A percentile compares a stretch with the other conserved stretches of the same genome.
Conservation (phyloP, 1,140 invertebrate genomes). For the Eriocheir sinensis region DNA sequence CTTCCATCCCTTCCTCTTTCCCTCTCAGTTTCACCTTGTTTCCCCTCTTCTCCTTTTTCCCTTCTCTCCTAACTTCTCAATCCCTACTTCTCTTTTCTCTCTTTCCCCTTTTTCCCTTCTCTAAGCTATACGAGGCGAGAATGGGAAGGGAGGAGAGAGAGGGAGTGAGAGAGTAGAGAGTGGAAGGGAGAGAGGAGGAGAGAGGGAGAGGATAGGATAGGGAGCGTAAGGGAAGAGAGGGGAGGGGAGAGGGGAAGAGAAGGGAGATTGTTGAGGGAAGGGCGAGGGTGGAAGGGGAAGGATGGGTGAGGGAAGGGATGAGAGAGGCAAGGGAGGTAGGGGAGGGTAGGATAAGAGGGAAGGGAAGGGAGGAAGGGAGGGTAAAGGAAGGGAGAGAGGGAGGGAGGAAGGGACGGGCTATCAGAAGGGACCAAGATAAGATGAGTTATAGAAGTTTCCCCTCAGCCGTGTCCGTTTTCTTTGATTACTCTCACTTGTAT, state of each 20-base stretch:
- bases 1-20: too few species aligned
- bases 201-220: background rate
- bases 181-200: background rate
- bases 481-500: too few species aligned
- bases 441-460: background rate
- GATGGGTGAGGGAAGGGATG: background rate
- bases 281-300: background rate
- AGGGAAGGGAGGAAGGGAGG: background rate
- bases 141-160: background rate
- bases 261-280: background rate
- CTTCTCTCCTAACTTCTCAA: too few species aligned
- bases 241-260: background rate
- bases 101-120: background rate
- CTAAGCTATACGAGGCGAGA: background rate
- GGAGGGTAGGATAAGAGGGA: background rate
- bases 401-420: background rate
- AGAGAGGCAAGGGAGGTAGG: background rate
- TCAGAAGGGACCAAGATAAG: background rate
- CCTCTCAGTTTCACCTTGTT: too few species aligned
- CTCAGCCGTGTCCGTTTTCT: background rate
- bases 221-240: background rate
- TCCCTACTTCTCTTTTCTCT: too few species aligned
- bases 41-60: too few species aligned
- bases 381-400: background rate
- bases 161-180: conserved; percentile 20